These are phyloP conservation scores for Anas flavirostris DNA, from an alignment of 2,797 vertebrate genomes.

Conservation along the genomic window DNA sequence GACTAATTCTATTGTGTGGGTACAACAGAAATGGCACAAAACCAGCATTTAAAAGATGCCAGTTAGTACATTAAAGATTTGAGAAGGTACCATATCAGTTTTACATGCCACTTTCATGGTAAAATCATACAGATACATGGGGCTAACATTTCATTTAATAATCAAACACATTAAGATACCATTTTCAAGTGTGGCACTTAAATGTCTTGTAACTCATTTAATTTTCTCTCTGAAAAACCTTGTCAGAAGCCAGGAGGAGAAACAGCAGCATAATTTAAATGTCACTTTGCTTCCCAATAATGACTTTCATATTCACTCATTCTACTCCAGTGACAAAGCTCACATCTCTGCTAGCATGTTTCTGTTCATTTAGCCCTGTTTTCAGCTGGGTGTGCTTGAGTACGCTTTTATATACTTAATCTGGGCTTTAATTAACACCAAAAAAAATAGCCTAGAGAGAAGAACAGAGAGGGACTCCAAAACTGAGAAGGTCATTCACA, in stretches of 20 bases:
- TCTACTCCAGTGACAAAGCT: slow-evolving; percentile 14
- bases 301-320: neutral
- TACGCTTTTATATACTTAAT: neutral
- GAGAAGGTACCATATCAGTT: neutral
- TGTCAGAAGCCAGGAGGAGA: slow-evolving; percentile 39
- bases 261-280: slow-evolving; percentile 63
- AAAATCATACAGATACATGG: neutral
- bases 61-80: neutral
- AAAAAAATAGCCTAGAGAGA: slow-evolving; percentile 8
- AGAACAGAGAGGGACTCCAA: neutral
- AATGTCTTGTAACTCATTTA: slow-evolving; percentile 46
- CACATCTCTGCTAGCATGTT: neutral
- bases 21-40: neutral
- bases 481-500: neutral
- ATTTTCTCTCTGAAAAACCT: slow-evolving; percentile 49
- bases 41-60: neutral
- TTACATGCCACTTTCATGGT: neutral
- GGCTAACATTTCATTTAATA: slow-evolving; percentile 10
- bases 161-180: slow-evolving; percentile 30
- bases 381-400: neutral
- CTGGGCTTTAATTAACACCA: slow-evolving; percentile 42
- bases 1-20: neutral
- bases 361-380: slow-evolving; percentile 18
- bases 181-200: slow-evolving; percentile 35
- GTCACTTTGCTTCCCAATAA: slow-evolving; percentile 41